These are phyloP conservation scores for Ostrea denselamellosa DNA, from an alignment of 1,140 invertebrate genomes.

Conservation along the genomic window DNA sequence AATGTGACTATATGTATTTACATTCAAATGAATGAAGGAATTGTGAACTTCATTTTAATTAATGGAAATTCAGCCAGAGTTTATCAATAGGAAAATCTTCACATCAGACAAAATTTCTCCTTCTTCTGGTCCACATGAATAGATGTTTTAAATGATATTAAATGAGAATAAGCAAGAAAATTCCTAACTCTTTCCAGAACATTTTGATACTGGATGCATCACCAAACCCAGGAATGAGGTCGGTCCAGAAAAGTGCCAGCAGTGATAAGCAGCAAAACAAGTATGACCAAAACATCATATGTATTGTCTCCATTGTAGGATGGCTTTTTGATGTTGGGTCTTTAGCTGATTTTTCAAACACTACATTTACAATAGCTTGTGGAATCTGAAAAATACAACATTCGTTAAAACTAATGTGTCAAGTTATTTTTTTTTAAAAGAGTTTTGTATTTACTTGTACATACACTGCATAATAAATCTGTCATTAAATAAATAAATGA, in stretches of 20 bases:
- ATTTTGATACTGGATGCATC: conserved; percentile 33
- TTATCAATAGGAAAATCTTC: too few relatives aligned
- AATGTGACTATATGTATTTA: too few relatives aligned
- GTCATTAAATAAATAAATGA: too few relatives aligned
- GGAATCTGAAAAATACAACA: conserved; percentile 56
- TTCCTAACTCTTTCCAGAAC: conserved; percentile 51
- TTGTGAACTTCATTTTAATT: too few relatives aligned
- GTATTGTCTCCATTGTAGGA: background rate
- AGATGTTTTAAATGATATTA: too few relatives aligned
- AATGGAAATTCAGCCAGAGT: too few relatives aligned
- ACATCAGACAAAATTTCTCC: too few relatives aligned
- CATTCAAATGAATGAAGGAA: too few relatives aligned
- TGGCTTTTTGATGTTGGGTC: background rate
- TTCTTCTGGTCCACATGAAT: too few relatives aligned
- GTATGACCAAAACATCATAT: conserved; percentile 54
- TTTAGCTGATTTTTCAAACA: conserved; percentile 59
- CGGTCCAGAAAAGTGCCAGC: conserved; percentile 51
- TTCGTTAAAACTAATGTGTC: background rate
- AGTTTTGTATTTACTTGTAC: too few relatives aligned
- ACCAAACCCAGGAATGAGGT: conserved; percentile 56
- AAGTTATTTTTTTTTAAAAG: too few relatives aligned
- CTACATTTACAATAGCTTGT: conserved; percentile 53
- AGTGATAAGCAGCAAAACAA: conserved; percentile 43
- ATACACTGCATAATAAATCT: too few relatives aligned
- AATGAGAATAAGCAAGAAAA: background rate